Evolutionary conservation across 2,113 vertebrate species (phyloP).

Genomic region (Hippoglossus stenolepis): DNA sequence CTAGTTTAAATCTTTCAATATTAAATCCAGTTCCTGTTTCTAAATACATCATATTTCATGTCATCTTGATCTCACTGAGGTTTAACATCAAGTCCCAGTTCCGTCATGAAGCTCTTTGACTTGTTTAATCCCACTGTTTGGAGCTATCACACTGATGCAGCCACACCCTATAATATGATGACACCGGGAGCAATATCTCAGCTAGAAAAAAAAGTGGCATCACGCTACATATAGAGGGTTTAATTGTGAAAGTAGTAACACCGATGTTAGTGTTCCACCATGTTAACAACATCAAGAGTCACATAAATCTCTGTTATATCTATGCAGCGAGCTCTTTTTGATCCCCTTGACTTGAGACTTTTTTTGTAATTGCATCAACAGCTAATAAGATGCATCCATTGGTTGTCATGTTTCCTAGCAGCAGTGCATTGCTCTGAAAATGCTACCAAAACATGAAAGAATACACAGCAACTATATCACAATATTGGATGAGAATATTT

Average conservation of each 20-base stretch:
- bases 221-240: slow-evolving; percentile 9
- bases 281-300: not conserved
- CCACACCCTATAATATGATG: slow-evolving; percentile 56
- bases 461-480: not conserved
- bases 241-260: slow-evolving; percentile 14
- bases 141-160: slow-evolving; percentile 49
- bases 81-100: slow-evolving; percentile 35
- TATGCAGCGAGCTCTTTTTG: not conserved
- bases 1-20: slow-evolving; percentile 9
- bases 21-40: slow-evolving; percentile 10
- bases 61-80: slow-evolving; percentile 41
- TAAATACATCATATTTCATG: slow-evolving; percentile 21
- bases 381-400: not conserved
- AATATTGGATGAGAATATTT: not conserved
- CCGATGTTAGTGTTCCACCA: not conserved
- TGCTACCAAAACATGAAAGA: not conserved
- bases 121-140: slow-evolving; percentile 55
- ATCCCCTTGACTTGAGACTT: not conserved
- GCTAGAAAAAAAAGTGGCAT: slow-evolving; percentile 34
- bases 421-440: not conserved
- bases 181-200: slow-evolving; percentile 53
- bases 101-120: slow-evolving; percentile 31
- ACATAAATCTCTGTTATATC: not conserved
- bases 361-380: slow-evolving; percentile 5
- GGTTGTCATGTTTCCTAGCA: slow-evolving; percentile 27